Evolutionary conservation across 2,113 vertebrate species (phyloP), one percentile per base, ranked within the genome.

Genomic region (Prochilodus magdalenae): DNA sequence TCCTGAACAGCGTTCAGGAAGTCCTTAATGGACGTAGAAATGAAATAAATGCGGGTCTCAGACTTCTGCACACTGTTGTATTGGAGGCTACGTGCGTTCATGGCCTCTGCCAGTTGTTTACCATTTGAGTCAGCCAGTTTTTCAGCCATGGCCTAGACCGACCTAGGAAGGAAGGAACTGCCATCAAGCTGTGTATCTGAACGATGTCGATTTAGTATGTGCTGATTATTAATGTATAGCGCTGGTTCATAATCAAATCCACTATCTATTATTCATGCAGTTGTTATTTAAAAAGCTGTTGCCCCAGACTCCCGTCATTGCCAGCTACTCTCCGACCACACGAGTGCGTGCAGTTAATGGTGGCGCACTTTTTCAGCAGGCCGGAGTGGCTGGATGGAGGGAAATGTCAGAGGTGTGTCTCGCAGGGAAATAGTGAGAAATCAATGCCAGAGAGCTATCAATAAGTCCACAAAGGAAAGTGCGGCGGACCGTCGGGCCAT

Each of bases 391-490:
- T 3, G 36, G 16, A 10, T 24, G 66, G 66, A 36, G 12, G 33
- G 65, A 13, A 36, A 29, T 14, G 20, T 24, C 10, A n/a, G 20
- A 44, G 36, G 66, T 70, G 13, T n/a, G 30, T 14, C 22, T 70
- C 22, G 20, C 4, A 0, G 22, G 36, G 40, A 80, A 24, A 29
- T 24, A 11, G 11, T 26, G n/a, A 30, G 20, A 44, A 11, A 18
- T 60, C n/a, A 18, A 60, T 40, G 30, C 3, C 1, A 14, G 29
- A 36, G 18, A 57, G 7, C 20, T 55, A 22, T 75, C 29, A 36
- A 59, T 57, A 75, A n/a, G 63, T 27, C 73, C 80, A 18, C 47
- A 26, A 73, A 75, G 80, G 62, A 67, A 81, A 57, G 13, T 27
- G 29, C 12, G 27, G 59, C 62, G 62, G 47, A 36, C 75, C n/a